Evolutionary conservation across 2,888 invertebrate species (phyloP).

Genomic region (Acronicta aceris): DNA sequence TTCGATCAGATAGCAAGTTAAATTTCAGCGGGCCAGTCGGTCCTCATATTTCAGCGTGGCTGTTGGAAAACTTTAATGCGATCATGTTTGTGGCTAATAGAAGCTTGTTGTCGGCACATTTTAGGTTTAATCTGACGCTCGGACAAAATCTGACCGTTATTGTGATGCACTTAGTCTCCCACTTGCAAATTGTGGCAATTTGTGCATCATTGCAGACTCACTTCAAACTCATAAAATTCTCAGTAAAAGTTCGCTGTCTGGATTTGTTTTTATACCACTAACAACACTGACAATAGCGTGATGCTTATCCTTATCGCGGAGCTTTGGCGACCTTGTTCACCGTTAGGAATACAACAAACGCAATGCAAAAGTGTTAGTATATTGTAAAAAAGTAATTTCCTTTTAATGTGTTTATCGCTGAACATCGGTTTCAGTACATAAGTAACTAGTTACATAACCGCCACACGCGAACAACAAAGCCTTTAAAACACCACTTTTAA

Average conservation of each 20-base stretch:
- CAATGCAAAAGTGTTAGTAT: no score
- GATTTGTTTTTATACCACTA: neutral
- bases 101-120: slow-evolving; percentile 68
- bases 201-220: slow-evolving; percentile 31
- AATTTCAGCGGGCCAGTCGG: slow-evolving; percentile 59
- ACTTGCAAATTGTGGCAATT: slow-evolving; percentile 64
- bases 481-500: slow-evolving; percentile 58
- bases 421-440: neutral
- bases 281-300: no score
- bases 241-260: no score
- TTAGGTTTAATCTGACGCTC: slow-evolving; percentile 68
- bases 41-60: slow-evolving; percentile 73
- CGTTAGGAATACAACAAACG: no score
- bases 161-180: slow-evolving; percentile 64
- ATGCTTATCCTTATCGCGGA: no score
- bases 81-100: slow-evolving; percentile 79
- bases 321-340: no score
- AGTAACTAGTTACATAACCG: slow-evolving; percentile 10
- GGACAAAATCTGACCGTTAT: slow-evolving; percentile 72
- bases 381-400: no score
- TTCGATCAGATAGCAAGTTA: slow-evolving; percentile 61
- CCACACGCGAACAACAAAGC: slow-evolving; percentile 29
- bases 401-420: neutral
- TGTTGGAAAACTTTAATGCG: slow-evolving; percentile 75
- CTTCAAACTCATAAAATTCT: neutral